Percentiles rank a stretch among this genome's conserved stretches.
Evolutionary conservation across 1,140 invertebrate genomes (phyloP).

Genomic region (Aphelenchoides fujianensis): DNA sequence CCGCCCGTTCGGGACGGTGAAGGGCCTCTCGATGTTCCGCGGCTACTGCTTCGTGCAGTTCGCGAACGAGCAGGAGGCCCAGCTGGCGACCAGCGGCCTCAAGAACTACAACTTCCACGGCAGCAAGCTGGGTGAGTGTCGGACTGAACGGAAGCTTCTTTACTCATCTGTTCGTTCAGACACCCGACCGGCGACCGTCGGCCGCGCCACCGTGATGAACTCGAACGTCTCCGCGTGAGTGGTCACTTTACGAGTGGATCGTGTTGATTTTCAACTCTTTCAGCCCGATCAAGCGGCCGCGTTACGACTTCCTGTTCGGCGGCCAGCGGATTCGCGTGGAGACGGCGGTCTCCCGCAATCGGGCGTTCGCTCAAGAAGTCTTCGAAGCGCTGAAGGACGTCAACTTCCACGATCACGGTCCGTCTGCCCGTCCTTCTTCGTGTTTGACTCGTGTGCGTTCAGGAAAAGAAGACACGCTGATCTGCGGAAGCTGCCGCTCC

Average conservation of each 20-base stretch:
- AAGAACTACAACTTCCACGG: conserved; percentile 27
- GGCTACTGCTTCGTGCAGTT: conserved; percentile 31
- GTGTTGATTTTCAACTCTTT: conserved; percentile 8
- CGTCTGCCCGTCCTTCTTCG: background rate
- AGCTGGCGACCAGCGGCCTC: conserved; percentile 11
- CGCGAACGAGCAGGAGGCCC: conserved; percentile 7
- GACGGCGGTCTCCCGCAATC: background rate
- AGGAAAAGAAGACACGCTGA: conserved; percentile 18
- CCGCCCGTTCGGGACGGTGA: conserved; percentile 19
- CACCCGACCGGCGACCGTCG: background rate
- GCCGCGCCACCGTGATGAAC: background rate
- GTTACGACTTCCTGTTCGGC: conserved; percentile 17
- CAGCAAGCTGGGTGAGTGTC: conserved; percentile 7
- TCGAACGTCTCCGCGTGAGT: background rate
- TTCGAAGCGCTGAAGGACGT: conserved; percentile 4
- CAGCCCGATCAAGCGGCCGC: conserved; percentile 5
- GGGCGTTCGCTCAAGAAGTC: conserved; percentile 9
- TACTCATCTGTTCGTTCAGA: background rate
- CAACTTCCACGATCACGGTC: conserved; percentile 17
- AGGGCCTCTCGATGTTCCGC: conserved; percentile 17
- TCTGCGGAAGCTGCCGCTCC: conserved; percentile 19
- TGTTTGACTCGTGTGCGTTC: too few species aligned
- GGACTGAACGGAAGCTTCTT: background rate
- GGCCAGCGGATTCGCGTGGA: conserved; percentile 12
- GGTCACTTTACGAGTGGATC: background rate